Evolutionary conservation across 1,140 invertebrate species (phyloP), one percentile per base, ranked within the genome.

Genomic region (Neuroterus valhalla): DNA sequence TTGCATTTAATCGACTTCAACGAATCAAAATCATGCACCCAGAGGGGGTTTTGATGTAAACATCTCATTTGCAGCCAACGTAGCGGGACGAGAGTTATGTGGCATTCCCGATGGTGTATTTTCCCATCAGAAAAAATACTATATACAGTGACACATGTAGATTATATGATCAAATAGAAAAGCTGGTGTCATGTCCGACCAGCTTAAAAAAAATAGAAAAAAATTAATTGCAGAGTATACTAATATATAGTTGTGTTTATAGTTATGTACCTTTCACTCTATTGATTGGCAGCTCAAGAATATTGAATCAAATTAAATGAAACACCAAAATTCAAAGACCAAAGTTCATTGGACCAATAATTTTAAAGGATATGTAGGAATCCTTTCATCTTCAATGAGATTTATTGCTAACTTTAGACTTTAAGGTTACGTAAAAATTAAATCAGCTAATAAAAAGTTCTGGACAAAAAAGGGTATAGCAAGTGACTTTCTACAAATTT

Each of bases 191-290:
- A 38, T 10, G 10, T 38, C 31, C 31, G 31, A 1, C 6, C 8
- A 38, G 31, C 10, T 5, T 38, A 0, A 38, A 38, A 38, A 38
- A 38, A 21, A 21, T 2, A 50, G 14, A 62, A 26, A 38, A 50
- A 10, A 19, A 62, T 38, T 38, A 76, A 71, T 74, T 72, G 72
- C 74, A 69, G 69, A 69, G 68, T 66, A 75, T 74, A 67, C 62
- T 72, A 71, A 74, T 14, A 69, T 79, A 31, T 62, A 14, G 74
- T 76, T 72, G 78, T 76, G 72, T 74, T 74, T 76, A 74, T 74
- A 73, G 74, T 74, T 26, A 55, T 14, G 23, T 26, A 73, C 74
- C 78, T 79, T 79, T 79, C 78, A 79, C 78, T 71, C 43, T 44
- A 52, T 21, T 75, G 75, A 79, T 79, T 72, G 75, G 77, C 75